A percentile compares a stretch with the other conserved stretches of the same genome.
phyloP scores from a whole-genome alignment of 2,113 vertebrate genomes.

The Aptenodytes patagonicus region DNA sequence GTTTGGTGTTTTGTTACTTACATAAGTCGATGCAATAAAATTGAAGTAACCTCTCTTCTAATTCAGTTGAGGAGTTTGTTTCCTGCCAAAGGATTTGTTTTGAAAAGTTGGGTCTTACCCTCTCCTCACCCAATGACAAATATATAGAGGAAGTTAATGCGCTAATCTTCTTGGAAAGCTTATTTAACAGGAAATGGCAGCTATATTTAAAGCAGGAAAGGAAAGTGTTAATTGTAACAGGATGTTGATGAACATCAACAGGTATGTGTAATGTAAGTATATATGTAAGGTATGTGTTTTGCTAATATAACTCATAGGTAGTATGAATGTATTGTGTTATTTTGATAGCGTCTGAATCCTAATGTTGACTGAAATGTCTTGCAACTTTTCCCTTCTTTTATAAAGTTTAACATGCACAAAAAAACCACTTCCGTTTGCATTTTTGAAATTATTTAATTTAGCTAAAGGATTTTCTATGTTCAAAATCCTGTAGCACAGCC shows the following conservation, averaged over 20 bases:
- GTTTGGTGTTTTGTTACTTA: neutral
- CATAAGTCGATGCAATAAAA: neutral
- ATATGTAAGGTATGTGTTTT: neutral
- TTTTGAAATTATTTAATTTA: neutral
- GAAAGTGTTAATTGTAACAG: slow-evolving; percentile 1
- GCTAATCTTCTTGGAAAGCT: neutral
- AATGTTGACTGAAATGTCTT: neutral
- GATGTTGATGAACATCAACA: neutral
- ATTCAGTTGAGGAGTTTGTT: neutral
- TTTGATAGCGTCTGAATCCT: neutral
- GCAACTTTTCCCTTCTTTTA: neutral
- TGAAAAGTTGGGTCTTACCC: neutral
- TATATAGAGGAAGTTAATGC: neutral
- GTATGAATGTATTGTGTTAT: neutral
- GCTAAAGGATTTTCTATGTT: neutral
- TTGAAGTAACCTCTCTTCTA: neutral
- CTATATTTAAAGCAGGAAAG: neutral
- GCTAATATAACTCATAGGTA: neutral
- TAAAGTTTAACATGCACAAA: neutral
- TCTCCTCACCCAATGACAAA: neutral
- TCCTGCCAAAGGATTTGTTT: neutral
- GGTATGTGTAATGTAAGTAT: too few relatives aligned
- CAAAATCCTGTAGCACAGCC: neutral
- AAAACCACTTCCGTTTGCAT: fast-evolving
- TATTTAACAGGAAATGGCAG: neutral